These are phyloP conservation scores for Thunnus thynnus DNA, from an alignment of 2,113 vertebrate species.

Conservation along the genomic window DNA sequence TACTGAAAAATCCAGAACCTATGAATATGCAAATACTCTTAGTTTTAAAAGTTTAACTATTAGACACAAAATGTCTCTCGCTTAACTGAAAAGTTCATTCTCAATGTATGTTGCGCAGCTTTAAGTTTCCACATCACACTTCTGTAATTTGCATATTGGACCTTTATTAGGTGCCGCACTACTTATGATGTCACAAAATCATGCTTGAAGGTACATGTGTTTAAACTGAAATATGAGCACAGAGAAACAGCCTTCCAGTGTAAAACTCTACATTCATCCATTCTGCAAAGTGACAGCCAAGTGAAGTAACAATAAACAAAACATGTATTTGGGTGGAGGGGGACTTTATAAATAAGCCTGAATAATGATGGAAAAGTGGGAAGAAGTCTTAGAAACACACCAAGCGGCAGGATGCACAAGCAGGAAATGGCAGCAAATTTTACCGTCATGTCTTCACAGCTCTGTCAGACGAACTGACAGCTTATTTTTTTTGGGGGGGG, in stretches of 20 bases:
- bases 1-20: not conserved
- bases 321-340: not conserved
- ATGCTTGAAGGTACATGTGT: no score
- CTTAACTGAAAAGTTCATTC: no score
- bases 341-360: conserved; percentile 20
- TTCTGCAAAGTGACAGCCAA: conserved; percentile 26
- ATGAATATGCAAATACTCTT: not conserved
- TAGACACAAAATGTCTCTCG: not conserved
- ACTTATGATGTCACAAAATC: no score
- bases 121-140: no score
- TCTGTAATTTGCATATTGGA: no score
- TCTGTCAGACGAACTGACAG: conserved; percentile 35
- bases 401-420: not conserved
- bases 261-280: not conserved
- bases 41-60: not conserved
- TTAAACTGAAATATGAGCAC: not conserved
- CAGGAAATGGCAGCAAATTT: conserved; percentile 12
- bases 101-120: not conserved
- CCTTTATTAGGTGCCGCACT: no score
- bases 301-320: conserved; percentile 1
- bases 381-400: conserved; percentile 32
- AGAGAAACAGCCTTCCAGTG: not conserved
- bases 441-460: conserved; percentile 3
- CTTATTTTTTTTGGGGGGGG: conserved; percentile 14
- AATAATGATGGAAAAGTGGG: conserved; percentile 18